Evolutionary conservation across 2,888 invertebrate species (phyloP).

Genomic region (Hydrotaea diabolus): DNA sequence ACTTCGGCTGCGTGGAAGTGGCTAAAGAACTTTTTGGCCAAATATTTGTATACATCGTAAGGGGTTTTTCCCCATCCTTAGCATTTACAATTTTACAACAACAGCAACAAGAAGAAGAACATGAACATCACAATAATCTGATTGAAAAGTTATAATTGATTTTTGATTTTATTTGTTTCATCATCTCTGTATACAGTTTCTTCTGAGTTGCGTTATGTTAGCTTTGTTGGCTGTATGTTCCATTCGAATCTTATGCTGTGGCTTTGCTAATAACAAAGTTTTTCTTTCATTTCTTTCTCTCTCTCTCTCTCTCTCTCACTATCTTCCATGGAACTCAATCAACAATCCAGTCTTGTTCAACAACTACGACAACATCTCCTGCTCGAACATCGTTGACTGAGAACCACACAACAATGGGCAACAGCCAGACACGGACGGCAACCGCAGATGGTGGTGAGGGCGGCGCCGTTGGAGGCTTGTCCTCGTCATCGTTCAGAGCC

Average conservation of each 20-base stretch:
- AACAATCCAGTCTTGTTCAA: slow-evolving; percentile 48
- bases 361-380: slow-evolving; percentile 30
- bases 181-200: slow-evolving; percentile 23
- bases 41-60: neutral
- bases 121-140: slow-evolving; percentile 68
- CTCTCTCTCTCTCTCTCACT: slow-evolving; percentile 15
- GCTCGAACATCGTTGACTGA: slow-evolving; percentile 21
- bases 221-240: slow-evolving; percentile 8
- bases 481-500: slow-evolving; percentile 52
- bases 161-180: slow-evolving; percentile 70
- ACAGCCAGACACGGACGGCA: slow-evolving; percentile 69
- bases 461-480: slow-evolving; percentile 38
- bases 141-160: slow-evolving; percentile 79
- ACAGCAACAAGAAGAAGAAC: neutral
- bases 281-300: slow-evolving; percentile 30
- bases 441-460: slow-evolving; percentile 34
- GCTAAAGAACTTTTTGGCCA: neutral
- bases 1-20: too few relatives aligned
- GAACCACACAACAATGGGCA: slow-evolving; percentile 72
- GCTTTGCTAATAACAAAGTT: slow-evolving; percentile 52
- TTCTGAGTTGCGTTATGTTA: neutral
- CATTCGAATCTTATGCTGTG: slow-evolving; percentile 13
- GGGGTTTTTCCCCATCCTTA: neutral
- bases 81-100: neutral
- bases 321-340: slow-evolving; percentile 46